phyloP scores from a whole-genome alignment of 2,888 invertebrate species.

The Pediacus dermestoides region DNA sequence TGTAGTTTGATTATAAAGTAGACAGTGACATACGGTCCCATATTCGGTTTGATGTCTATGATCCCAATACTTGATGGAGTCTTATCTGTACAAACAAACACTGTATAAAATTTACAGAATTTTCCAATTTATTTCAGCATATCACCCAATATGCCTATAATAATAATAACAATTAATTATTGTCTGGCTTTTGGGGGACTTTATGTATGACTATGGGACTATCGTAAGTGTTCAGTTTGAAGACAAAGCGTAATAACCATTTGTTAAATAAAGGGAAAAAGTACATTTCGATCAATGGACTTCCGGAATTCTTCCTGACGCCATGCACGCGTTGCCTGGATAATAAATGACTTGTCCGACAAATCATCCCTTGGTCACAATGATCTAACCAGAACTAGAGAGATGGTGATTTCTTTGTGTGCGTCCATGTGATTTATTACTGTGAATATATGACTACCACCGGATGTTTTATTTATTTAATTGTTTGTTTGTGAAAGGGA shows the following conservation, averaged over 20 bases:
- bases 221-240: no score
- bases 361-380: slow-evolving; percentile 39
- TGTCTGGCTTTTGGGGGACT: no score
- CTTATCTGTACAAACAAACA: no score
- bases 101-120: no score
- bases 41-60: no score
- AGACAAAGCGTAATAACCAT: slow-evolving; percentile 12
- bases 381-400: slow-evolving; percentile 14
- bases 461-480: slow-evolving; percentile 48
- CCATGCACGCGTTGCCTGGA: slow-evolving; percentile 40
- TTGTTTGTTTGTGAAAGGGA: slow-evolving; percentile 41
- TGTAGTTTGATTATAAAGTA: no score
- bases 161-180: no score
- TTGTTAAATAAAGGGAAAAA: slow-evolving; percentile 13
- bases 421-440: slow-evolving; percentile 32
- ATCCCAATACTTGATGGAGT: no score
- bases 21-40: no score
- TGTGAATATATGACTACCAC: slow-evolving; percentile 25
- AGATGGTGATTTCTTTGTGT: slow-evolving; percentile 26
- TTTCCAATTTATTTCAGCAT: no score
- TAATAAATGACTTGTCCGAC: slow-evolving; percentile 46
- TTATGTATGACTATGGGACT: no score
- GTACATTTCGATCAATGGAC: slow-evolving; percentile 20
- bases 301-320: slow-evolving; percentile 29
- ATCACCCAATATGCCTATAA: no score